Conservation (phyloP, 2,797 vertebrate genomes). For the Heliangelus exortis region DNA sequence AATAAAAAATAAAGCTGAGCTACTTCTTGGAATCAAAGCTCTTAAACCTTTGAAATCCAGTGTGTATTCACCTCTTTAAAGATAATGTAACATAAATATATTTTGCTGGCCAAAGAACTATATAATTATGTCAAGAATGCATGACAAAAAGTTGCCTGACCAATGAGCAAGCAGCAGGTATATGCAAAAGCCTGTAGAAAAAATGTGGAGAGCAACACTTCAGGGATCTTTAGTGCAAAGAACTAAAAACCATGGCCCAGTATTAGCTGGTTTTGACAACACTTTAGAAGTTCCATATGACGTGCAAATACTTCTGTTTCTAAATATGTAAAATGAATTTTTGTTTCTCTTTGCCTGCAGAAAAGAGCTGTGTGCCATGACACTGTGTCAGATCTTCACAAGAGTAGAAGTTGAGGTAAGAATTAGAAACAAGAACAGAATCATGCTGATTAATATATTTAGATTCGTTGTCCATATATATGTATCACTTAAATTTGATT, state of each 20-base stretch:
- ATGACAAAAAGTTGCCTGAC: neutral
- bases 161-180: neutral
- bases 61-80: neutral
- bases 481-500: neutral
- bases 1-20: neutral
- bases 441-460: neutral
- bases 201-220: neutral
- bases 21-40: neutral
- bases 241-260: neutral
- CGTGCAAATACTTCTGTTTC: neutral
- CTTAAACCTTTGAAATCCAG: neutral
- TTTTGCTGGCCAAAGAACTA: neutral
- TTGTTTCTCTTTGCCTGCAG: constrained; percentile 72
- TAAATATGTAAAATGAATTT: neutral
- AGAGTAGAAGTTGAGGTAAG: constrained; percentile 96
- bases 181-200: neutral
- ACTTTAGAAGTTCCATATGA: neutral
- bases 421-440: neutral
- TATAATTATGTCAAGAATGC: neutral
- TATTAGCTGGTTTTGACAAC: neutral
- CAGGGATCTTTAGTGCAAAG: neutral
- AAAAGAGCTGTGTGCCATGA: constrained; percentile 85
- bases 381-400: constrained; percentile 90
- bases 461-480: neutral
- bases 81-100: neutral